phyloP scores from a whole-genome alignment of 2,113 vertebrate species.

The Archilochus colubris region DNA sequence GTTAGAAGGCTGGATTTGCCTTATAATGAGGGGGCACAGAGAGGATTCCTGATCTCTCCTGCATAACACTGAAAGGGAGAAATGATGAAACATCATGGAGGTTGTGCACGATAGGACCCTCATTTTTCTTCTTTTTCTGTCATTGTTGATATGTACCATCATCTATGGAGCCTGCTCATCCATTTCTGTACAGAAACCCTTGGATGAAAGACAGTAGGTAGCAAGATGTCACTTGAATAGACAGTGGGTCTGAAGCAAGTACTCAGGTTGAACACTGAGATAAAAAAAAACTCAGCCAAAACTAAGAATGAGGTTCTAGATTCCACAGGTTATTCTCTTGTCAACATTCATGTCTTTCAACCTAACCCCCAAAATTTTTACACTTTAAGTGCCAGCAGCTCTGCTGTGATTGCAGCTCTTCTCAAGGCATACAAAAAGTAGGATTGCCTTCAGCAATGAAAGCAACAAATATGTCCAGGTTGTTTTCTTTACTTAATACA shows the following conservation, averaged over 20 bases:
- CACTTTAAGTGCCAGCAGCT: neutral
- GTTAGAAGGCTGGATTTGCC: neutral
- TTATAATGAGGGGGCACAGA: neutral
- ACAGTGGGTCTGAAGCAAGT: neutral
- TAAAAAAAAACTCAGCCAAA: neutral
- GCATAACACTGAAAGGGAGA: neutral
- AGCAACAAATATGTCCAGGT: neutral
- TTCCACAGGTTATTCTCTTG: neutral
- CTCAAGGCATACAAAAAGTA: neutral
- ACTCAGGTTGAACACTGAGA: neutral
- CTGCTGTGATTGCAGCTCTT: neutral
- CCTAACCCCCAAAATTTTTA: neutral
- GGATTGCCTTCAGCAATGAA: neutral
- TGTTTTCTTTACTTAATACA: neutral
- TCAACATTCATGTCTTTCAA: neutral
- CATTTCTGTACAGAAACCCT: neutral
- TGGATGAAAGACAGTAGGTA: neutral
- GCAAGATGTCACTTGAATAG: neutral
- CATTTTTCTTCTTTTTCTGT: too few species aligned
- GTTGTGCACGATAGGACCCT: neutral
- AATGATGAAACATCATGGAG: fast-evolving
- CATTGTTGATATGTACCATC: neutral
- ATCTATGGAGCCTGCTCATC: neutral
- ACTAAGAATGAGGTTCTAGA: neutral
- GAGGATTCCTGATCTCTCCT: neutral